Conservation (phyloP, 2,113 vertebrate genomes). For the Baryphthengus martii region DNA sequence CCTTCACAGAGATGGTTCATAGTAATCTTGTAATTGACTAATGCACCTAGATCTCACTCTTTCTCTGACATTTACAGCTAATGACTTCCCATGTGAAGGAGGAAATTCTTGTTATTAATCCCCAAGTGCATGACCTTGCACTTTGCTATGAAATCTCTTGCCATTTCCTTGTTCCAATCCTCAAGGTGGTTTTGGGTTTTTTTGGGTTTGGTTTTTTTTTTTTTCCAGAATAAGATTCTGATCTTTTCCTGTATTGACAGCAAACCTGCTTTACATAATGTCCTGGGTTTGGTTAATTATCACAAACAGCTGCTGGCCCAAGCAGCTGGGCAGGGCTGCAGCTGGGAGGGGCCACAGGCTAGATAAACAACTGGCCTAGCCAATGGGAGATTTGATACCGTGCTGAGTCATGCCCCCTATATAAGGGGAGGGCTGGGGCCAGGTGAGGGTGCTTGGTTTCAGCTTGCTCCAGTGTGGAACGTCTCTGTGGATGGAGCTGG, state of each 20-base stretch:
- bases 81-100: conserved; percentile 34
- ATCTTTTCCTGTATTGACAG: background rate
- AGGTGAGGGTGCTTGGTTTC: too few relatives aligned
- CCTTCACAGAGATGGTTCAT: conserved; percentile 38
- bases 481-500: too few relatives aligned
- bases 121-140: conserved; percentile 21
- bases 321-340: too few relatives aligned
- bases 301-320: too few relatives aligned
- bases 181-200: background rate
- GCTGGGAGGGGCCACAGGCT: too few relatives aligned
- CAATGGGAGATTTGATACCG: too few relatives aligned
- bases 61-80: conserved; percentile 62
- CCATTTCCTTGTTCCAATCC: background rate
- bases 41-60: conserved; percentile 49
- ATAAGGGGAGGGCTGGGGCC: too few relatives aligned
- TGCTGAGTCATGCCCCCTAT: too few relatives aligned
- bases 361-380: too few relatives aligned
- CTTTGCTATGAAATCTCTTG: conserved; percentile 23
- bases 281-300: too few relatives aligned
- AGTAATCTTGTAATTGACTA: conserved; percentile 64
- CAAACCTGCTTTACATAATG: too few relatives aligned
- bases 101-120: conserved; percentile 48
- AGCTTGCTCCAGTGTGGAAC: too few relatives aligned
- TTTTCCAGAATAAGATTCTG: background rate
- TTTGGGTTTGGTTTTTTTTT: background rate